Evolutionary conservation across 2,888 invertebrate genomes (phyloP).

Genomic region (Temnothorax unifasciatus): DNA sequence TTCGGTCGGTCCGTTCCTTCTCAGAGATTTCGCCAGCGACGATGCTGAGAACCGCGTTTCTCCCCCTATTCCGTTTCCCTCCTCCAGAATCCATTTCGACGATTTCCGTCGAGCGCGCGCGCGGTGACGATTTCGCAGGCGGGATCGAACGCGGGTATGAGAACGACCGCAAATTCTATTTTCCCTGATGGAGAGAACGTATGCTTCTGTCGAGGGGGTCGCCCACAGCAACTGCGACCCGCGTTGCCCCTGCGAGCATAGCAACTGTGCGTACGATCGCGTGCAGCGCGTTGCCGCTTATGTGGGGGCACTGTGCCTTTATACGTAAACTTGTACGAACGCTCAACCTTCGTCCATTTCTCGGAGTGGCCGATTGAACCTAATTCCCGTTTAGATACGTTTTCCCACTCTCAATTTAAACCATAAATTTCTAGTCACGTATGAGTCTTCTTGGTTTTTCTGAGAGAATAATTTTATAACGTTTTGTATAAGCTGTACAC

Average conservation of each 20-base stretch:
- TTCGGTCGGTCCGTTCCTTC: conserved; percentile 11
- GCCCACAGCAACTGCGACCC: conserved; percentile 62
- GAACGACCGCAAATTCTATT: conserved; percentile 83
- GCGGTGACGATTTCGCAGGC: conserved; percentile 46
- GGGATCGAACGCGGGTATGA: conserved; percentile 42
- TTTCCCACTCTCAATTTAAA: not conserved
- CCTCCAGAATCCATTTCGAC: conserved; percentile 28
- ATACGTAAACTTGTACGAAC: not conserved
- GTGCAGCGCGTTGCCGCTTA: conserved; percentile 31
- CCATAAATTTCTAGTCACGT: not conserved
- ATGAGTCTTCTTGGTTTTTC: not conserved
- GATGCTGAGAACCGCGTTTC: not conserved
- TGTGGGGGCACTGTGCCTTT: not conserved
- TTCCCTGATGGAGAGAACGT: conserved; percentile 78
- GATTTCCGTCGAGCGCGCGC: conserved; percentile 4
- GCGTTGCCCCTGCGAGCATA: conserved; percentile 56
- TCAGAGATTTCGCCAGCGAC: not conserved
- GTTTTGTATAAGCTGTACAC: not conserved
- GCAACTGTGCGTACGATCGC: conserved; percentile 33
- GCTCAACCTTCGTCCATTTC: not conserved
- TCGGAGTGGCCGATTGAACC: not conserved
- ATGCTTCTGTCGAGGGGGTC: conserved; percentile 71
- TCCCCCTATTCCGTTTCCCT: conserved; percentile 46
- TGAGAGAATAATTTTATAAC: conserved; percentile 2
- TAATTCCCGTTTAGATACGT: not conserved